Evolutionary conservation across 2,888 invertebrate genomes (phyloP).

Genomic region (Escarpia spicata): DNA sequence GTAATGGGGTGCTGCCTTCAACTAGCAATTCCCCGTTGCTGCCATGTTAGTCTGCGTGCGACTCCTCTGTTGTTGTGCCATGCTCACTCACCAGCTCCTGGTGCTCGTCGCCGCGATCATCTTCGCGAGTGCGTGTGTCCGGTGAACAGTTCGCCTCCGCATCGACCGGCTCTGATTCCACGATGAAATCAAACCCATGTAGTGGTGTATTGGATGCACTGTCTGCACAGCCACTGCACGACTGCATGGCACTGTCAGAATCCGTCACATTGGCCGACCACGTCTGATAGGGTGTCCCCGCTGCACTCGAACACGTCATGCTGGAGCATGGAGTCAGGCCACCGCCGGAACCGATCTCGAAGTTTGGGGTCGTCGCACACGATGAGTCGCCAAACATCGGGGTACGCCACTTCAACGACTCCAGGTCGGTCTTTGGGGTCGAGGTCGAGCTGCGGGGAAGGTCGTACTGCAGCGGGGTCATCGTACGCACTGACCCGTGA

Average conservation of each 20-base stretch:
- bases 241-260: not conserved
- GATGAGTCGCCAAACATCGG: not conserved
- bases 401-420: not conserved
- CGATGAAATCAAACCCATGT: not conserved
- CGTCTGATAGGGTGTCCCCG: not conserved
- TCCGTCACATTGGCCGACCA: not conserved
- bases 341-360: not conserved
- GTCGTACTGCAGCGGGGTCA: not conserved
- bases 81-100: not conserved
- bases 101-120: not conserved
- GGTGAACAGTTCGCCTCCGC: not conserved
- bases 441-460: not conserved
- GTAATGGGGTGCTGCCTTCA: conserved; percentile 1
- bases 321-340: not conserved
- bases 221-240: not conserved
- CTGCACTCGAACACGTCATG: not conserved
- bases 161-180: not conserved
- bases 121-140: not conserved
- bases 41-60: not conserved
- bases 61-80: not conserved
- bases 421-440: not conserved
- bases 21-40: not conserved
- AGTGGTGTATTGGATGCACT: not conserved
- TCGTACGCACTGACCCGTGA: not conserved
- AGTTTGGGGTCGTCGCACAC: not conserved